These are phyloP conservation scores for Diarsia mendica DNA, from an alignment of 2,888 invertebrate genomes.

Conservation along the genomic window DNA sequence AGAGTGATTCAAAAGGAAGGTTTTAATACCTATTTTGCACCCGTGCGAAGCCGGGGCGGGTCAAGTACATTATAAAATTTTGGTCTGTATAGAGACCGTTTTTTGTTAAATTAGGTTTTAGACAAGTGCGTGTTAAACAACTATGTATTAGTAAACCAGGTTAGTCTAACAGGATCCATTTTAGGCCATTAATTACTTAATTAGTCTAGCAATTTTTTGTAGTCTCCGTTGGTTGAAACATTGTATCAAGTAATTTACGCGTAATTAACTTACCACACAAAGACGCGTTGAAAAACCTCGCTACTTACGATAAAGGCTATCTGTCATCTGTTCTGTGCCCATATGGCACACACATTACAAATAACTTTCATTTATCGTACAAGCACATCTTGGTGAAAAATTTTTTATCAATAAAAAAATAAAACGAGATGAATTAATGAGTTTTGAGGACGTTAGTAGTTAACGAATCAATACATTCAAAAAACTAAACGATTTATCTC, in stretches of 20 bases:
- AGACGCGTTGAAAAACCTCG: constrained; percentile 16
- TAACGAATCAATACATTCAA: constrained; percentile 11
- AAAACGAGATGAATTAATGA: neutral
- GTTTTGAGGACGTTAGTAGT: neutral
- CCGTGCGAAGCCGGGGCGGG: too few relatives aligned
- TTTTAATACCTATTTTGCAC: too few relatives aligned
- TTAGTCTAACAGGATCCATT: constrained; percentile 1
- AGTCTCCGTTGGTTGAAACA: neutral
- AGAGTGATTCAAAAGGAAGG: too few relatives aligned
- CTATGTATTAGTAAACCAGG: neutral
- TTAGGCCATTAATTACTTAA: constrained; percentile 17
- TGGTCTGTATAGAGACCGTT: neutral
- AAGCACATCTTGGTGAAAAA: constrained; percentile 13
- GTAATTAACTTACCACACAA: constrained; percentile 15
- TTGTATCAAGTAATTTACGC: constrained; percentile 9
- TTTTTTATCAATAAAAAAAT: neutral
- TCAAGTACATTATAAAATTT: neutral
- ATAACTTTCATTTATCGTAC: constrained; percentile 31
- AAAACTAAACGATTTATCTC: constrained; percentile 6
- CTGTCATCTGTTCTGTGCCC: constrained; percentile 31
- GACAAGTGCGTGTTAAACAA: neutral
- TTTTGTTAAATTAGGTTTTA: too few relatives aligned
- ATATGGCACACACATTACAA: constrained; percentile 31
- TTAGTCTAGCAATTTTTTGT: constrained; percentile 5
- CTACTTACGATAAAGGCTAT: constrained; percentile 2